These are phyloP conservation scores for Trachurus trachurus DNA, from an alignment of 2,797 vertebrate species.

Conservation along the genomic window DNA sequence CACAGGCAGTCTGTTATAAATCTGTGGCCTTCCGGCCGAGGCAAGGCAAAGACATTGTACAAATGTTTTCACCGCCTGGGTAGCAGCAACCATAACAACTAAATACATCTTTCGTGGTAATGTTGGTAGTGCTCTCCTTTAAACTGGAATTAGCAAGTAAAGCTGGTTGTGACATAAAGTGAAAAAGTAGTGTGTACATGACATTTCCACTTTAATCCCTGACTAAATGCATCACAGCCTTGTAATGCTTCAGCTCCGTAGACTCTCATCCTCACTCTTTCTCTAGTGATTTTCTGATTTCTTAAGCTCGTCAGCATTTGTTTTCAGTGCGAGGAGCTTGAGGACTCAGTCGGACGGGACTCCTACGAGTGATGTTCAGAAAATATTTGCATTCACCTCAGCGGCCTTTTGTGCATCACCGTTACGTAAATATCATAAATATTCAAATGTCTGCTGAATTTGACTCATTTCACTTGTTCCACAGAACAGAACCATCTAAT, in stretches of 20 bases:
- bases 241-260: neutral
- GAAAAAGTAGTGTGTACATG: neutral
- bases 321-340: conserved; percentile 7
- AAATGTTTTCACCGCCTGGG: neutral
- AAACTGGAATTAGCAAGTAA: conserved; percentile 3
- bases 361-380: conserved; percentile 38
- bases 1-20: neutral
- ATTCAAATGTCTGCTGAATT: conserved; percentile 50
- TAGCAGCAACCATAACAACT: neutral
- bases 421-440: conserved; percentile 63
- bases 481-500: conserved; percentile 15
- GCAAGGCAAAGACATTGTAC: neutral
- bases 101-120: neutral
- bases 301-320: conserved; percentile 2
- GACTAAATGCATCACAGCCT: conserved; percentile 21
- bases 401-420: conserved; percentile 44
- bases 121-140: neutral
- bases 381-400: conserved; percentile 51
- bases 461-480: conserved; percentile 49
- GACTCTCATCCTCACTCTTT: neutral
- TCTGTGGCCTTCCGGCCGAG: neutral
- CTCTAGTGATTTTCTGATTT: conserved; percentile 9
- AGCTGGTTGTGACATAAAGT: conserved; percentile 5
- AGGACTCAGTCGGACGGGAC: conserved; percentile 27
- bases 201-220: conserved; percentile 31